Percentiles rank a stretch among this genome's conserved stretches.
phyloP scores from a whole-genome alignment of 2,113 vertebrate species.

The Dipodomys ordii region DNA sequence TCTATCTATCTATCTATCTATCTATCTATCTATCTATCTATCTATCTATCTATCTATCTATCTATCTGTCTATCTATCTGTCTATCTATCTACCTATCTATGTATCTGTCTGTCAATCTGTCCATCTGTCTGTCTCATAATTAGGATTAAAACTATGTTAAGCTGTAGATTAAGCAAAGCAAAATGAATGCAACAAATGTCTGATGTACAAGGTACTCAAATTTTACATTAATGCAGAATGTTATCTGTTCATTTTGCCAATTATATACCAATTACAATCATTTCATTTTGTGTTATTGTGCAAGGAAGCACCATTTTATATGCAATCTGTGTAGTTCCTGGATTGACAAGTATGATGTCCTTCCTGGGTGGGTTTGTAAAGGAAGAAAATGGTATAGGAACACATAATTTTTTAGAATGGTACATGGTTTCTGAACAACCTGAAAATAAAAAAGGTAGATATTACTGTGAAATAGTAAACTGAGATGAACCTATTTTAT shows the following conservation, averaged over 20 bases:
- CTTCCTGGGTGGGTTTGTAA: neutral
- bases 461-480: slow-evolving; percentile 1
- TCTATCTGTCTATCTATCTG: no score
- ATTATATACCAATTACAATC: no score
- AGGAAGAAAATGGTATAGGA: neutral
- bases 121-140: neutral
- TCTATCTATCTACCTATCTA: no score
- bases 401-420: neutral
- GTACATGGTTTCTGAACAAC: neutral
- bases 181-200: neutral
- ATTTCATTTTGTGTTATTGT: neutral
- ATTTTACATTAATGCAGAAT: neutral
- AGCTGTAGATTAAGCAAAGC: neutral
- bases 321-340: neutral
- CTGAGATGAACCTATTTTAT: neutral
- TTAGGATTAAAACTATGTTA: neutral
- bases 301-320: neutral
- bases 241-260: neutral
- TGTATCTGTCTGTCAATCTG: no score
- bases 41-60: no score
- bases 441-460: neutral
- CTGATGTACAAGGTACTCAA: neutral
- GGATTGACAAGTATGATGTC: neutral
- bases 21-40: no score
- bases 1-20: no score